Base-by-base conservation (phyloP, 1,140 invertebrate species). In the Drosophila santomea region DNA sequence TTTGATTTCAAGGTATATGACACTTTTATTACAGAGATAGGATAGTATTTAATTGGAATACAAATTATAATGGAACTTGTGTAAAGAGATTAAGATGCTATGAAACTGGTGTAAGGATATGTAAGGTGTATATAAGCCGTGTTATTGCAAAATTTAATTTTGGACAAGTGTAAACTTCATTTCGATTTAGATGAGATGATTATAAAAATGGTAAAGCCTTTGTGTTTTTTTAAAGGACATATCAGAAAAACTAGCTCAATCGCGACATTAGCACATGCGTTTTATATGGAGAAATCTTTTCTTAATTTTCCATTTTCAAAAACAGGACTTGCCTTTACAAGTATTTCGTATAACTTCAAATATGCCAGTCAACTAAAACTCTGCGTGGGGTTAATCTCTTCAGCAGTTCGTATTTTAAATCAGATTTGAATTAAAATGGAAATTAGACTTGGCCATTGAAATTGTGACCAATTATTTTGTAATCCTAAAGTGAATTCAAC, bases 111-210 rank as follows among this genome's bases (percentile, higher is more conserved):
- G 68, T 23, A 15, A 14, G 47, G 61, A 43, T 67, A 48, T 44
- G 56, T 66, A 45, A 54, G 44, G 58, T 69, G 56, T 68, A 23
- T 36, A 39, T 55, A 50, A 38, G 52, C 15, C 56, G 48, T 81
- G 63, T 74, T 57, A 20, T 57, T 56, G 57, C 20, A 23, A 52
- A 59, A 45, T 59, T 54, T 62, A 54, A 48, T 77, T 78, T 82
- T 79, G 35, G 48, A 67, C 41, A 78, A 84, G 78, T 85, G 86
- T 91, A 75, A 75, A 62, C 78, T 91, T 86, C 63, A 74, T 89
- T 91, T 85, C 90, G 89, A 91, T 92, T 88, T 92, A 92, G 91
- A 91, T 92, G 88, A 92, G 91, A 92, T 92, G 91, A 92, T 92
- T 92, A 92, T 88, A 90, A 84, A 86, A 78, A 92, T 91, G 90